Conservation (phyloP, 2,797 vertebrate species). For the Kryptopterus vitreolus region DNA sequence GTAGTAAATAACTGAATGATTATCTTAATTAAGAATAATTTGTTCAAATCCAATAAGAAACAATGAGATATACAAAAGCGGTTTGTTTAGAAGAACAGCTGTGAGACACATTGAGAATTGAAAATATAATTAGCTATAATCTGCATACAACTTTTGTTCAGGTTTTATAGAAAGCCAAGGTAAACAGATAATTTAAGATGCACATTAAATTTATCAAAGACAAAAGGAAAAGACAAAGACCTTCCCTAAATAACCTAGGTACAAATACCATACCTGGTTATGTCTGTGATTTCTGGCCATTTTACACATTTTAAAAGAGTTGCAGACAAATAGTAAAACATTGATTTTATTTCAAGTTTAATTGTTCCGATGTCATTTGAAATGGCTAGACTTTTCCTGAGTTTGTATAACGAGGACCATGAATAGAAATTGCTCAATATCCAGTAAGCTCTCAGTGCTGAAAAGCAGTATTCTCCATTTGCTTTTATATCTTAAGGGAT, state of each 20-base stretch:
- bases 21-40: not conserved
- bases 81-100: not conserved
- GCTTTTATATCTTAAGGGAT: slow-evolving; percentile 28
- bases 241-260: not conserved
- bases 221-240: not conserved
- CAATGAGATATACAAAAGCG: not conserved
- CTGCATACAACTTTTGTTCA: not conserved
- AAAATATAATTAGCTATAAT: not conserved
- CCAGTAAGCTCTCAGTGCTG: slow-evolving; percentile 4
- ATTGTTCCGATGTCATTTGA: not conserved
- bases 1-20: not conserved
- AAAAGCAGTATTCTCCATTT: slow-evolving; percentile 3
- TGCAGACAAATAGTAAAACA: not conserved
- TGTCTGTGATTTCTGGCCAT: not conserved
- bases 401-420: not conserved
- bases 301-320: not conserved
- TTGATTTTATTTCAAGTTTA: not conserved
- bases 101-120: not conserved
- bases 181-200: not conserved
- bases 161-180: not conserved
- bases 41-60: not conserved
- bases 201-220: not conserved
- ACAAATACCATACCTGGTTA: not conserved
- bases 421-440: not conserved
- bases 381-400: not conserved